Base-by-base conservation (phyloP, 2,888 invertebrate species). In the Platerodrilus igneus region DNA sequence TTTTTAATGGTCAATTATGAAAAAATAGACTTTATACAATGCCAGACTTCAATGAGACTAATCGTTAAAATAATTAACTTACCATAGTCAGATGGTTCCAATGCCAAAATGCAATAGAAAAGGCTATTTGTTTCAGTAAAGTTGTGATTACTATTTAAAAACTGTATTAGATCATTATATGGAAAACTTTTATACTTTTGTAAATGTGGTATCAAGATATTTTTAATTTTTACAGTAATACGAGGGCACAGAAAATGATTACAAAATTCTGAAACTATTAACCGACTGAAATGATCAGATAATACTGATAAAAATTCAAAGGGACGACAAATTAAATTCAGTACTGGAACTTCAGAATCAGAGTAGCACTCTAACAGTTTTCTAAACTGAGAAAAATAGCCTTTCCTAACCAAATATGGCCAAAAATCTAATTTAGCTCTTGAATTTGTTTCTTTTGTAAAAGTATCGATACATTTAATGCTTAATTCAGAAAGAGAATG, bases 251-350 rank as follows among this genome's bases (percentile, higher is more conserved):
- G 68, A 56, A 88, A 81, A 44, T 81, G 75, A 27, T 72, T 69
- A 18, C 80, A 75, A 54, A 88, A 83, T 57, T 77, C 75, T 5
- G 64, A 65, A 23, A 75, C 53, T 9, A 73, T 38, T n/a, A 42
- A 17, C 28, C 39, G 38, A 6, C 18, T 14, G 15, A 36, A 28
- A 11, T 31, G 7, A 2, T n/a, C 15, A 9, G 36, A 38, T 6
- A 41, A 36, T 11, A 46, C 18, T 17, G 21, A 27, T 20, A 39
- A n/a, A 15, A 81, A 70, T 18, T 73, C 70, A 37, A 93, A 70
- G 0, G 93, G 91, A 49, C 85, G 76, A 53, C 82, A 76, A 40
- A 92, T 77, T 57, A 93, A 77, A 54, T 84, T 81, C 38, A 88
- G 68, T 2, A 90, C 70, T 45, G 83, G 75, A 25, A 86, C 83